Percentiles rank a stretch among this genome's conserved stretches.
These are phyloP conservation scores for Pissodes strobi DNA, from an alignment of 1,140 invertebrate genomes.

Conservation along the genomic window DNA sequence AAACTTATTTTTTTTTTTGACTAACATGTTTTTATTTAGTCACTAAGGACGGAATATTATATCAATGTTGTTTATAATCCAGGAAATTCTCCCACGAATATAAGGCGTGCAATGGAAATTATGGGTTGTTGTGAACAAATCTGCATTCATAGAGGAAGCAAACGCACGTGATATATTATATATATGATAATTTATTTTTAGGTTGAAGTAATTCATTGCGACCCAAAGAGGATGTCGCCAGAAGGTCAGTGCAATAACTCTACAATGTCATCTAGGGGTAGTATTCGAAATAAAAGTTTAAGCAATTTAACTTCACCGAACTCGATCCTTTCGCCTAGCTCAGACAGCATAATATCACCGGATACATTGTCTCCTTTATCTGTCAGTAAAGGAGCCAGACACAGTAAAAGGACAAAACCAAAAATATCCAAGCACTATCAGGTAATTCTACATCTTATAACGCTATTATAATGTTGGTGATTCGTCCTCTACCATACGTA, in stretches of 20 bases:
- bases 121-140: no score
- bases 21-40: no score
- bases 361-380: constrained; percentile 52
- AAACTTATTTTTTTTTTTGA: no score
- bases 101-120: no score
- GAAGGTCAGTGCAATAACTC: constrained; percentile 60
- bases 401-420: constrained; percentile 56
- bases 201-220: constrained; percentile 42
- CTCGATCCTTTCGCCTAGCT: constrained; percentile 61
- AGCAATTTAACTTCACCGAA: constrained; percentile 58
- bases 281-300: constrained; percentile 51
- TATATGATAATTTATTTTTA: no score
- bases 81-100: no score
- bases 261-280: constrained; percentile 59
- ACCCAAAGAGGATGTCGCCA: constrained; percentile 59
- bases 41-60: no score
- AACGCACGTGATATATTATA: no score
- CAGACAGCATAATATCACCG: constrained; percentile 61
- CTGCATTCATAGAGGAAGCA: no score
- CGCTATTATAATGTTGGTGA: no score
- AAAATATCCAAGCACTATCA: constrained; percentile 70
- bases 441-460: constrained; percentile 5
- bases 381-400: constrained; percentile 46
- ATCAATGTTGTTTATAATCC: no score
- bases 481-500: no score